phyloP scores from a whole-genome alignment of 2,888 invertebrate genomes.

The Coecobrya sp. region DNA sequence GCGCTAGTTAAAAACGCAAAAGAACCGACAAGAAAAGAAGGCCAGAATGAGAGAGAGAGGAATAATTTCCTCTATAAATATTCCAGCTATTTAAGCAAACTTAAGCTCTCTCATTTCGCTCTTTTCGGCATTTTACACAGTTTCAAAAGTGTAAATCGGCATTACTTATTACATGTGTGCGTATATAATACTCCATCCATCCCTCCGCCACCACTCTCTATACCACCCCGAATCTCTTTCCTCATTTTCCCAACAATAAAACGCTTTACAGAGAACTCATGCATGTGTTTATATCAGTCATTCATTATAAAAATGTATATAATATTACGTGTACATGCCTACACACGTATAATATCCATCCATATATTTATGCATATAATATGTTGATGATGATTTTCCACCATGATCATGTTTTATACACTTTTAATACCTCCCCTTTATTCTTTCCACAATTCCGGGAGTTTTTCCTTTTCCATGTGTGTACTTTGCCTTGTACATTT shows the following conservation, averaged over 20 bases:
- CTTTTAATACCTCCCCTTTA: conserved; percentile 60
- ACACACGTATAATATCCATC: neutral
- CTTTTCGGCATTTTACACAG: conserved; percentile 70
- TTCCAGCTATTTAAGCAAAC: conserved; percentile 81
- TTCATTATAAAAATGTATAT: conserved; percentile 38
- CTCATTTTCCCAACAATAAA: conserved; percentile 45
- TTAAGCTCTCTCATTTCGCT: conserved; percentile 79
- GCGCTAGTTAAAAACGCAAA: conserved; percentile 43
- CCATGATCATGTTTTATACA: conserved; percentile 53
- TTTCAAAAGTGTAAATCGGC: conserved; percentile 79
- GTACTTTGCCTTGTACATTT: neutral
- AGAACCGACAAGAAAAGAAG: conserved; percentile 27
- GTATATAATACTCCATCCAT: conserved; percentile 17
- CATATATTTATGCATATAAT: neutral
- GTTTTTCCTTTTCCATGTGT: conserved; percentile 13
- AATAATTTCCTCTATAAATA: conserved; percentile 79
- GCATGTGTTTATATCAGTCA: conserved; percentile 54
- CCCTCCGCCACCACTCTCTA: neutral
- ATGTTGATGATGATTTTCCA: conserved; percentile 41
- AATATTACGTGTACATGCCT: neutral
- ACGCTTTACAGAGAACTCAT: conserved; percentile 52
- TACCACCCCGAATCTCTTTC: conserved; percentile 33
- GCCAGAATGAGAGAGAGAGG: neutral
- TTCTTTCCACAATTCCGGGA: conserved; percentile 42
- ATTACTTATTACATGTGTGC: conserved; percentile 48